phyloP scores from a whole-genome alignment of 2,113 vertebrate genomes.

The Sceloporus undulatus region DNA sequence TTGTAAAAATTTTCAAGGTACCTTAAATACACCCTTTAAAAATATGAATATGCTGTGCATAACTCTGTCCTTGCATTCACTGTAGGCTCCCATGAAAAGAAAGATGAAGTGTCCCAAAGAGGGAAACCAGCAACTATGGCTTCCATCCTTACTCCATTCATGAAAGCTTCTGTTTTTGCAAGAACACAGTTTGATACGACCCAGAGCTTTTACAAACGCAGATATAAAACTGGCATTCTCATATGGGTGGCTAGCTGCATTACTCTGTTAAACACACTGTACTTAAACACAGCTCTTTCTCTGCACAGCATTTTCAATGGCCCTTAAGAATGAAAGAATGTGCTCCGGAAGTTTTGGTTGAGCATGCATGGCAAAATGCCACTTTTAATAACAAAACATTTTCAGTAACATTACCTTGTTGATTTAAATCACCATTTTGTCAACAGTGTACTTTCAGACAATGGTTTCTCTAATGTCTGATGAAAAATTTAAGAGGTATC shows the following conservation, averaged over 20 bases:
- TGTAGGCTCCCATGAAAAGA: too few relatives aligned
- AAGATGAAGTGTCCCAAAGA: too few relatives aligned
- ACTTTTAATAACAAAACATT: background rate
- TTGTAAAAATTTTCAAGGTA: too few relatives aligned
- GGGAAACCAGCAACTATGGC: background rate
- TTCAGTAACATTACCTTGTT: background rate
- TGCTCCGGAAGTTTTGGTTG: background rate
- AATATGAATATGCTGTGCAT: too few relatives aligned
- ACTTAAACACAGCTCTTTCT: background rate
- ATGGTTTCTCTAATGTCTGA: conserved; percentile 60
- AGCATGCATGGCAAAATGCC: conserved; percentile 1
- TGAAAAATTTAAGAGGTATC: conserved; percentile 71
- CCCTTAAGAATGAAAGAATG: background rate
- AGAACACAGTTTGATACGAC: background rate
- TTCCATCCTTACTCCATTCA: background rate
- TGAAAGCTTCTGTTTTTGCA: background rate
- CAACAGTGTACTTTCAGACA: conserved; percentile 30
- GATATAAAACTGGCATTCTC: background rate
- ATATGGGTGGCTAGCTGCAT: background rate
- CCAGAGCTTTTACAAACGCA: background rate
- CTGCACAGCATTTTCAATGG: background rate
- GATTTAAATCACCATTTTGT: conserved; percentile 47
- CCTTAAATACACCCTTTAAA: too few relatives aligned
- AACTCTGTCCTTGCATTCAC: too few relatives aligned
- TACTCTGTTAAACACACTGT: background rate